These are phyloP conservation scores for Clarias batrachus DNA, from an alignment of 2,113 vertebrate species.

Conservation along the genomic window DNA sequence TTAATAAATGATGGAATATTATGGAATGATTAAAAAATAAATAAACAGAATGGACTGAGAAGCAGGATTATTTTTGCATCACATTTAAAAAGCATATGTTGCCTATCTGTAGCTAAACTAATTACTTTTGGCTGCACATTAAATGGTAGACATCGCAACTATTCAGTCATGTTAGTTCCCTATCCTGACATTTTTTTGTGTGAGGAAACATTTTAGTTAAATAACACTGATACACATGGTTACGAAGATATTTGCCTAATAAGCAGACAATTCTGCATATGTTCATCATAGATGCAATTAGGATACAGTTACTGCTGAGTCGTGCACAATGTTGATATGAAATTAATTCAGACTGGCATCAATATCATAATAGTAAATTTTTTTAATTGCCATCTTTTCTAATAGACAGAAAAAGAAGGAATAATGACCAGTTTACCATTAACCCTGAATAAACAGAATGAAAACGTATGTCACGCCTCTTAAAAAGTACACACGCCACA, in stretches of 20 bases:
- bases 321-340: neutral
- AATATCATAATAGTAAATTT: neutral
- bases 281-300: neutral
- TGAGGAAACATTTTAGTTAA: neutral
- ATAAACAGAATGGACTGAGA: neutral
- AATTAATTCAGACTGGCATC: neutral
- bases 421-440: neutral
- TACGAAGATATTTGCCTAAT: neutral
- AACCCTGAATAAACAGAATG: neutral
- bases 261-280: neutral
- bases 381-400: neutral
- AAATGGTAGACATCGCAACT: neutral
- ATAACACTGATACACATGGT: neutral
- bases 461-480: no score
- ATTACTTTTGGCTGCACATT: neutral
- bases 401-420: neutral
- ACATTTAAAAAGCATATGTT: neutral
- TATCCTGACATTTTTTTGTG: neutral
- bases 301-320: neutral
- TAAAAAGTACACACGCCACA: neutral
- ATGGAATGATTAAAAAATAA: neutral
- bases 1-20: neutral
- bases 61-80: neutral
- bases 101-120: neutral
- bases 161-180: neutral